Percentiles rank a stretch among this genome's conserved stretches.
Evolutionary conservation across 2,888 invertebrate genomes (phyloP).

Genomic region (Subacronicta megacephala): DNA sequence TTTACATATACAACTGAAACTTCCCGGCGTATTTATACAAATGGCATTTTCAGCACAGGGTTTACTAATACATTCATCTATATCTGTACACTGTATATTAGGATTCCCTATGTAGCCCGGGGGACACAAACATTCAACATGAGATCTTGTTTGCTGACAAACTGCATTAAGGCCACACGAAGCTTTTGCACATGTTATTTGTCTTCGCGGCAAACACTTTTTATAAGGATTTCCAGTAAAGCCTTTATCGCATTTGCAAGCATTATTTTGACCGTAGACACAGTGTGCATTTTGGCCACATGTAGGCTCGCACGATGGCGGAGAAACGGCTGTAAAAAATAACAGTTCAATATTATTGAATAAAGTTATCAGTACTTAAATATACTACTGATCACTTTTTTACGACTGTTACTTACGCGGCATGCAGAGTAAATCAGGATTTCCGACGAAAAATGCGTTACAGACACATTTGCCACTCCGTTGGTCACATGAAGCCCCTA

Average conservation of each 20-base stretch:
- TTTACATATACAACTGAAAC: constrained; percentile 96
- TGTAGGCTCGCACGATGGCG: constrained; percentile 93
- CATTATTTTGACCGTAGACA: constrained; percentile 93
- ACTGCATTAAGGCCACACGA: constrained; percentile 94
- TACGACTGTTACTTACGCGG: constrained; percentile 92
- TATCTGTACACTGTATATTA: constrained; percentile 95
- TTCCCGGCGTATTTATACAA: constrained; percentile 96
- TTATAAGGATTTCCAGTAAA: constrained; percentile 96
- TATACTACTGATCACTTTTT: too few species aligned
- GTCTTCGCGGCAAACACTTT: constrained; percentile 92
- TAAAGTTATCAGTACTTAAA: too few species aligned
- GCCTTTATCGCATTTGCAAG: constrained; percentile 95
- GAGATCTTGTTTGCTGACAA: constrained; percentile 93
- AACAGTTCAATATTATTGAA: too few species aligned
- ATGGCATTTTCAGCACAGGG: constrained; percentile 96
- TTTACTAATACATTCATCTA: constrained; percentile 94
- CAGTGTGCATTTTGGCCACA: constrained; percentile 96
- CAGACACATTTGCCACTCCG: constrained; percentile 95
- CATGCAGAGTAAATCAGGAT: constrained; percentile 96
- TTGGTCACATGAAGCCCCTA: constrained; percentile 96
- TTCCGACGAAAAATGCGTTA: constrained; percentile 96
- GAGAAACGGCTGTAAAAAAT: constrained; percentile 91
- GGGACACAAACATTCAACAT: constrained; percentile 95
- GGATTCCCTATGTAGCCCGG: constrained; percentile 96
- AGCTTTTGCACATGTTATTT: constrained; percentile 92